phyloP scores from a whole-genome alignment of 2,888 invertebrate genomes.

The Biston stratarius region DNA sequence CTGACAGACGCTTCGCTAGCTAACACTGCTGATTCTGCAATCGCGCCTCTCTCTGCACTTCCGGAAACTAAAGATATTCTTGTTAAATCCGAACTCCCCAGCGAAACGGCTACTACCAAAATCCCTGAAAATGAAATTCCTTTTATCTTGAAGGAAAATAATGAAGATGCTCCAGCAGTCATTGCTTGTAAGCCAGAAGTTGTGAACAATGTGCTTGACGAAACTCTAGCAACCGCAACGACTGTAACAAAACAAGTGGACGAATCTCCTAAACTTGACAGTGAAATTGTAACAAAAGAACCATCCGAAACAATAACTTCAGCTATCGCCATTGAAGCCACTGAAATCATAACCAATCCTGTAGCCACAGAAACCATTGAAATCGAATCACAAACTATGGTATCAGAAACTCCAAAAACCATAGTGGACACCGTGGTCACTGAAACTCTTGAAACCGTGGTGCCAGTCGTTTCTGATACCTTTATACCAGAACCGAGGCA shows the following conservation, averaged over 20 bases:
- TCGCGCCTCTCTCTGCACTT: constrained; percentile 61
- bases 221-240: constrained; percentile 4
- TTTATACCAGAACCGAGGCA: constrained; percentile 17
- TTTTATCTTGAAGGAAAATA: constrained; percentile 51
- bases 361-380: constrained; percentile 2
- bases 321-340: neutral
- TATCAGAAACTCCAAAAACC: constrained; percentile 4
- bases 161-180: constrained; percentile 41
- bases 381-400: neutral
- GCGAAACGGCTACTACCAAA: constrained; percentile 14
- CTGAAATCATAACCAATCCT: constrained; percentile 5
- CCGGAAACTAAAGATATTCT: constrained; percentile 58
- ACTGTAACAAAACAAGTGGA: constrained; percentile 8
- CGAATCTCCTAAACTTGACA: constrained; percentile 7
- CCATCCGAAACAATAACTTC: neutral
- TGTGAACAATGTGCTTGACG: constrained; percentile 13
- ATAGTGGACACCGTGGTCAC: constrained; percentile 10
- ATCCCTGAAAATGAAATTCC: constrained; percentile 50
- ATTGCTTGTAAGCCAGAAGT: constrained; percentile 19
- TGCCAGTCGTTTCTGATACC: constrained; percentile 4
- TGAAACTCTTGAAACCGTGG: neutral
- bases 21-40: constrained; percentile 73
- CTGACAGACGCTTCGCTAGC: constrained; percentile 76
- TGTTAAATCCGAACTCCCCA: constrained; percentile 47
- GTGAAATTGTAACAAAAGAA: neutral